Base-by-base conservation (phyloP, 2,113 vertebrate species). In the Copsychus sechellarum region DNA sequence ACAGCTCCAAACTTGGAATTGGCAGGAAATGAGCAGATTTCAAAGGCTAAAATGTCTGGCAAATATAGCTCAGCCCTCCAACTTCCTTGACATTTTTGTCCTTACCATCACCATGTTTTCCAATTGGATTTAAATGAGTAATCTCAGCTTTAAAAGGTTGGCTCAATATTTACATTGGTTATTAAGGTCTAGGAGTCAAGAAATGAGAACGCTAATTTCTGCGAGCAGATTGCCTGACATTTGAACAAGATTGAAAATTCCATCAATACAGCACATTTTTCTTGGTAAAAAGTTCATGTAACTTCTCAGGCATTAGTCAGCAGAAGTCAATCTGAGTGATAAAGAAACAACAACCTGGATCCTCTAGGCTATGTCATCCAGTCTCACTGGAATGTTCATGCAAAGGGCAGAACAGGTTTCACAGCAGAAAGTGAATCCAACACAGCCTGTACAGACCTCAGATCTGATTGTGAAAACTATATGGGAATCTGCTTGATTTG, bases 121-220 rank as follows among this genome's bases (percentile, higher is more conserved):
- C 70, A 81, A 92, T 87, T 87, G 71, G 90, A 74, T 92, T 96
- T 82, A 89, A 90, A 80, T 91, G 84, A 93, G 65, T 93, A 94
- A 92, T 88, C 82, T 96, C n/a, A 74, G 18, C 76, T 96, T 92
- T 94, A 74, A 97, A 96, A 96, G 67, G 53, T 94, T 97, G 95
- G 94, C 70, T 97, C 69, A 36, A 38, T 97, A 96, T 90, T 96
- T 95, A 48, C 29, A 73, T 90, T 64, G 80, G 48, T 81, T 94
- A 81, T 94, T 76, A 88, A 94, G 71, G 79, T 57, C 12, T 8
- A 54, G 73, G 60, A 97, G 97, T 91, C 86, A 96, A 89, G 88
- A 92, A 90, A 95, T 40, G 61, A 94, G 81, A 95, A 93, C 6
- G 2, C 18, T 95, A 90, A 95, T 93, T 94, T 92, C 86, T 77